Conservation (phyloP, 1,140 invertebrate genomes). For the Drosophila tsacasi region DNA sequence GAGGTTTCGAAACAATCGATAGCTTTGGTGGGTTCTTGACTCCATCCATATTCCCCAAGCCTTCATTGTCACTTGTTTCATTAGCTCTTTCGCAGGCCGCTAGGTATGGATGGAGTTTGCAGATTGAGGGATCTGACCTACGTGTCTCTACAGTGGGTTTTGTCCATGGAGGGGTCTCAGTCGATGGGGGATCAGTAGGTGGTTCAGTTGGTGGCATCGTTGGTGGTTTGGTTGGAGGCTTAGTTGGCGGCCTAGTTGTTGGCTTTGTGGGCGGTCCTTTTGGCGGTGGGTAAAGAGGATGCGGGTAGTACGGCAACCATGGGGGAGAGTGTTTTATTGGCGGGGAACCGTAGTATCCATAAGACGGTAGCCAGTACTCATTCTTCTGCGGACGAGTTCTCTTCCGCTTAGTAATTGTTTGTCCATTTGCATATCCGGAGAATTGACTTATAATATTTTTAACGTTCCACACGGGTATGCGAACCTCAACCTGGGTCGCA, state of each 20-base stretch:
- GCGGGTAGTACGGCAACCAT: neutral
- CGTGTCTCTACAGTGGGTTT: neutral
- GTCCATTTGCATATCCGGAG: neutral
- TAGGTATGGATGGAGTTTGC: neutral
- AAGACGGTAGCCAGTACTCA: neutral
- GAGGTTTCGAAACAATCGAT: neutral
- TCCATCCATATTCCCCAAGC: neutral
- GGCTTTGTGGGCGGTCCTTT: neutral
- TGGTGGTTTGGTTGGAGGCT: neutral
- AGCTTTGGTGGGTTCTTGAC: neutral
- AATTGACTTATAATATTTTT: neutral
- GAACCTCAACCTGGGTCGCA: neutral
- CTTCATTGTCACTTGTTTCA: neutral
- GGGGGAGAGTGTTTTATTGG: neutral
- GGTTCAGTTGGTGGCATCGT: neutral
- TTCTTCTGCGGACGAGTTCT: neutral
- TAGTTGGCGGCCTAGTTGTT: neutral
- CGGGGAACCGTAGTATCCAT: neutral
- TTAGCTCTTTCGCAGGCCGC: neutral
- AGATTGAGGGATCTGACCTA: neutral
- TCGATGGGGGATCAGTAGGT: neutral
- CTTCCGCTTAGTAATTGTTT: neutral
- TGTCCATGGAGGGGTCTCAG: neutral
- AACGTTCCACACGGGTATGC: constrained; percentile 1
- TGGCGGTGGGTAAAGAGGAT: neutral